Conservation (phyloP, 2,888 invertebrate genomes). For the Rhagophthalmus giganteus region DNA sequence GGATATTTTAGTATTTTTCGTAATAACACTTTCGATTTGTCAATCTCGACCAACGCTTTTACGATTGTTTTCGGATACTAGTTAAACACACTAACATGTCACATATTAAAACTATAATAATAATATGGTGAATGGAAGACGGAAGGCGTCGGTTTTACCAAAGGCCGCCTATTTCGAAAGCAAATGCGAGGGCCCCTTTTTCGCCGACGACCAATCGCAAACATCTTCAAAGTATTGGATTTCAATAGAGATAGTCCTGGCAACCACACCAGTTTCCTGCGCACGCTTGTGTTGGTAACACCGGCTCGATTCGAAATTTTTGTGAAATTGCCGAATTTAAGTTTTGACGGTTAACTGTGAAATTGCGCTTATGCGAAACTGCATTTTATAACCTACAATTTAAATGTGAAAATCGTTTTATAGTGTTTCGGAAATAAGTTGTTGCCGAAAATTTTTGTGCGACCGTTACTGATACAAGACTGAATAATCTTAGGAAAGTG, state of each 20-base stretch:
- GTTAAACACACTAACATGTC: slow-evolving; percentile 5
- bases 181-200: slow-evolving; percentile 18
- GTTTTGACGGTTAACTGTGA: not conserved
- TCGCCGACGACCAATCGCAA: slow-evolving; percentile 34
- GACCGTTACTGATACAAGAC: no score
- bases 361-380: no score
- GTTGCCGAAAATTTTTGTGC: no score
- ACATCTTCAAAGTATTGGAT: slow-evolving; percentile 33
- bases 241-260: slow-evolving; percentile 35
- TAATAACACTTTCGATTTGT: no score
- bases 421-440: no score
- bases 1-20: no score
- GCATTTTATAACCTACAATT: no score
- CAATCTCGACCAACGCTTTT: no score
- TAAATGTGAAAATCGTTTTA: no score
- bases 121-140: slow-evolving; percentile 26
- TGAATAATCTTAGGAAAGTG: no score
- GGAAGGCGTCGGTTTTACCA: slow-evolving; percentile 11
- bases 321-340: not conserved
- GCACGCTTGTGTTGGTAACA: slow-evolving; percentile 40
- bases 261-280: slow-evolving; percentile 45
- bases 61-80: no score
- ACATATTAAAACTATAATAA: slow-evolving; percentile 8
- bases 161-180: slow-evolving; percentile 14
- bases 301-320: slow-evolving; percentile 9